These are phyloP conservation scores for Phalloptychus januarius DNA, from an alignment of 2,797 vertebrate genomes.

Conservation along the genomic window DNA sequence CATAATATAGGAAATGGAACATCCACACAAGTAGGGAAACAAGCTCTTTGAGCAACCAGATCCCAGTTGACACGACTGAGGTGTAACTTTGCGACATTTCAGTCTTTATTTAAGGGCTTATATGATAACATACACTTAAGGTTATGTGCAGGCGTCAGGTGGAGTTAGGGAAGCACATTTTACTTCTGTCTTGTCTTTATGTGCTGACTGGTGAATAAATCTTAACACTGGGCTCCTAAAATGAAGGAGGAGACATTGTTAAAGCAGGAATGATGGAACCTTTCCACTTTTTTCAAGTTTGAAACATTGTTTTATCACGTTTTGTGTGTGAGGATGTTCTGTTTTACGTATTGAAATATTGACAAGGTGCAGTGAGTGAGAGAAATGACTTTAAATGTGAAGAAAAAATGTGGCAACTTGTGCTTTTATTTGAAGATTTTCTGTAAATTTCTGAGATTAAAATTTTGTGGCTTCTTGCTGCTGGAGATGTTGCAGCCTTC, in stretches of 20 bases:
- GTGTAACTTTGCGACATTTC: constrained; percentile 4
- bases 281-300: neutral
- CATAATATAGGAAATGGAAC: neutral
- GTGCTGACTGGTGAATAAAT: neutral
- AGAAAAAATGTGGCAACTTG: neutral
- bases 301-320: neutral
- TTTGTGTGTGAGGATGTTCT: neutral
- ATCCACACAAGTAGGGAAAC: neutral
- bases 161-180: neutral
- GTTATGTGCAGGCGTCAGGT: neutral
- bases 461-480: neutral
- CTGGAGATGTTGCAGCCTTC: neutral
- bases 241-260: neutral
- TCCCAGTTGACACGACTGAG: neutral
- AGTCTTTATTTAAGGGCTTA: constrained; percentile 12
- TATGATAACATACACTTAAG: neutral
- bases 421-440: neutral
- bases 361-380: neutral
- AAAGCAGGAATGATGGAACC: neutral
- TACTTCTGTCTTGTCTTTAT: neutral
- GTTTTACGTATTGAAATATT: neutral
- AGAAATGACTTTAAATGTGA: neutral
- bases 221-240: neutral
- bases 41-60: neutral
- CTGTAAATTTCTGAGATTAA: neutral